These are phyloP conservation scores for Planiliza haematocheilus DNA, from an alignment of 2,113 vertebrate species.

Conservation along the genomic window DNA sequence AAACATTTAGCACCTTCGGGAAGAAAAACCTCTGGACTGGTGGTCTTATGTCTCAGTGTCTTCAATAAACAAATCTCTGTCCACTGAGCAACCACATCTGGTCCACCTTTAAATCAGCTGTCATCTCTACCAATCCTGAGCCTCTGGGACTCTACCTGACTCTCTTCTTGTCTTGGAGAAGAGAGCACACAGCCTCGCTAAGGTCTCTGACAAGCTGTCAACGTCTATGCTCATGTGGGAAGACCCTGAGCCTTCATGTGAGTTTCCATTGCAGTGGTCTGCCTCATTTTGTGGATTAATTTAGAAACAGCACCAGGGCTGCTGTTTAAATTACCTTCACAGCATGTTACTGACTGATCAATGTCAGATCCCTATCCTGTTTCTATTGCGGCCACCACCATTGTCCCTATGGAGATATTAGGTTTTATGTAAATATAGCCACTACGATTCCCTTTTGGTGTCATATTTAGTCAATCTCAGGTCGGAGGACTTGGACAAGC, in stretches of 20 bases:
- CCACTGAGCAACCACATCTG: slow-evolving; percentile 48
- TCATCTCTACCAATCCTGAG: slow-evolving; percentile 23
- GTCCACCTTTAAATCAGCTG: slow-evolving; percentile 27
- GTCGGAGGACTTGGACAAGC: slow-evolving; percentile 41
- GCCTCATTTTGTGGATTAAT: slow-evolving; percentile 52
- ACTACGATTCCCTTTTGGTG: slow-evolving; percentile 21
- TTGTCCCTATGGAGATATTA: background rate
- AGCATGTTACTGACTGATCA: slow-evolving; percentile 42
- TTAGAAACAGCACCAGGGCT: slow-evolving; percentile 47
- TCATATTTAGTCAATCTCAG: slow-evolving; percentile 24
- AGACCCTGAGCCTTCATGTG: slow-evolving; percentile 45
- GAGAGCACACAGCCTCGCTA: slow-evolving; percentile 39
- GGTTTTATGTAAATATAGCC: slow-evolving; percentile 27
- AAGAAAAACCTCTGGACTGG: slow-evolving; percentile 11
- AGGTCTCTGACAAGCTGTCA: slow-evolving; percentile 74
- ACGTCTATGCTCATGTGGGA: slow-evolving; percentile 67
- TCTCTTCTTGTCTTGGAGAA: slow-evolving; percentile 47
- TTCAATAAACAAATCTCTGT: slow-evolving; percentile 23
- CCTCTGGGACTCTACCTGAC: slow-evolving; percentile 49
- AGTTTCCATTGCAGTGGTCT: slow-evolving; percentile 42
- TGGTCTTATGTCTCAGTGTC: slow-evolving; percentile 10
- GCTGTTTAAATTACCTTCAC: slow-evolving; percentile 46
- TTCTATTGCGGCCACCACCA: slow-evolving; percentile 1
- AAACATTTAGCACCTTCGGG: background rate
- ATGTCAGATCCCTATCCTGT: too few species aligned